Evolutionary conservation across 2,113 vertebrate genomes (phyloP).

Genomic region (Blennius ocellaris): DNA sequence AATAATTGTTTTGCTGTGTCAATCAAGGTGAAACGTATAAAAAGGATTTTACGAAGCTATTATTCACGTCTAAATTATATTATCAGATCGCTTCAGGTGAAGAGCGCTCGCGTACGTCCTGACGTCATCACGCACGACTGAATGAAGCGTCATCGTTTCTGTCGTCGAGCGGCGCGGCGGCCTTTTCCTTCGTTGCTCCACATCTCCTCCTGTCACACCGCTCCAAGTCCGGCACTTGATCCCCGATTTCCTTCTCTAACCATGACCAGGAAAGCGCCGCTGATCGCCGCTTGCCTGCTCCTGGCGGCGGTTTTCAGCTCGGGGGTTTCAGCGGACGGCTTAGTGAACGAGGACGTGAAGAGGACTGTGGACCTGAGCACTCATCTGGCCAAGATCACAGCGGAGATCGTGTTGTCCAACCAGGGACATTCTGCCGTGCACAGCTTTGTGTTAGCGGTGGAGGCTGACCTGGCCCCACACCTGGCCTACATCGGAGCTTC

Average conservation of each 20-base stretch:
- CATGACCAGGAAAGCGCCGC: slow-evolving; percentile 37
- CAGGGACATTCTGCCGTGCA: slow-evolving; percentile 78
- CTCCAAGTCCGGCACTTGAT: background rate
- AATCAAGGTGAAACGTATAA: too few species aligned
- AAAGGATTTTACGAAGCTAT: too few species aligned
- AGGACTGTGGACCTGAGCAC: slow-evolving; percentile 92
- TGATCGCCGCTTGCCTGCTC: slow-evolving; percentile 52
- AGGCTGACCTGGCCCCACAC: slow-evolving; percentile 87
- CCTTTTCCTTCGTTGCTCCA: slow-evolving; percentile 69
- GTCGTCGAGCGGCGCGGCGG: slow-evolving; percentile 67
- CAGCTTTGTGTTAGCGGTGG: slow-evolving; percentile 88
- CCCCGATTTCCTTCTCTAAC: background rate
- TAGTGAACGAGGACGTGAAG: slow-evolving; percentile 92
- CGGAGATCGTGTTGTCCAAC: slow-evolving; percentile 89
- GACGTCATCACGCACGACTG: slow-evolving; percentile 65
- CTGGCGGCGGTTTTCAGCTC: slow-evolving; percentile 60
- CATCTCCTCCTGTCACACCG: slow-evolving; percentile 2
- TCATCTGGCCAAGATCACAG: slow-evolving; percentile 93
- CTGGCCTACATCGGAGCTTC: slow-evolving; percentile 92
- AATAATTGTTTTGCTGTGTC: too few species aligned
- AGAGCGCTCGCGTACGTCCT: slow-evolving; percentile 3
- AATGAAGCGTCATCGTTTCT: slow-evolving; percentile 85
- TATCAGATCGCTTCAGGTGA: background rate
- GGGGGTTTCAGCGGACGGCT: slow-evolving; percentile 70
- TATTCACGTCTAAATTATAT: too few species aligned